phyloP scores from a whole-genome alignment of 2,797 vertebrate genomes.

The Hephaestus fuliginosus region DNA sequence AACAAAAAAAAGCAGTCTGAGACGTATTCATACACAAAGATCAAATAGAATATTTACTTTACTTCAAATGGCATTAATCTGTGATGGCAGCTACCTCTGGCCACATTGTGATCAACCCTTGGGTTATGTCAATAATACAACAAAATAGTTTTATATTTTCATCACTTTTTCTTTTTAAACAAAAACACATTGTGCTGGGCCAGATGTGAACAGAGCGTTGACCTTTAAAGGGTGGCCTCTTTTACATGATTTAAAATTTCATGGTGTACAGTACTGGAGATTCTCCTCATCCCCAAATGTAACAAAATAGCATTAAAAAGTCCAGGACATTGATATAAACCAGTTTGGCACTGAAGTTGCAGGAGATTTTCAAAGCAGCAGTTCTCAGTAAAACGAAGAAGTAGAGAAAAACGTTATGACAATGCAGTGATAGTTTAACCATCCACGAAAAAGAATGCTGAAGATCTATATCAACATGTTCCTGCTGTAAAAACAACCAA shows the following conservation, averaged over 20 bases:
- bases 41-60: conserved; percentile 71
- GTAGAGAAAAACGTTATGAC: conserved; percentile 69
- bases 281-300: conserved; percentile 55
- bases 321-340: conserved; percentile 71
- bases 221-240: conserved; percentile 70
- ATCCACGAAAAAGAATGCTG: conserved; percentile 68
- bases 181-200: conserved; percentile 68
- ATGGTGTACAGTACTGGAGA: conserved; percentile 51
- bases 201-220: conserved; percentile 58
- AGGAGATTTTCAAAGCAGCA: conserved; percentile 73
- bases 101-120: conserved; percentile 52
- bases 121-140: conserved; percentile 59
- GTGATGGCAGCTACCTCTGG: conserved; percentile 69
- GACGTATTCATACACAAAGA: conserved; percentile 65
- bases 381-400: conserved; percentile 70
- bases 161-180: conserved; percentile 34
- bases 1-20: conserved; percentile 45
- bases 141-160: conserved; percentile 73
- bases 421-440: conserved; percentile 70
- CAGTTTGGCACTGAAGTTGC: conserved; percentile 84
- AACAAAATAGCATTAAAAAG: conserved; percentile 79
- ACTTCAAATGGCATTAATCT: conserved; percentile 68
- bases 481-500: conserved; percentile 79
- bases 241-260: conserved; percentile 62
- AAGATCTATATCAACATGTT: conserved; percentile 66